phyloP scores from a whole-genome alignment of 2,888 invertebrate genomes.

The Pseudococcus jackbeardsleyi region DNA sequence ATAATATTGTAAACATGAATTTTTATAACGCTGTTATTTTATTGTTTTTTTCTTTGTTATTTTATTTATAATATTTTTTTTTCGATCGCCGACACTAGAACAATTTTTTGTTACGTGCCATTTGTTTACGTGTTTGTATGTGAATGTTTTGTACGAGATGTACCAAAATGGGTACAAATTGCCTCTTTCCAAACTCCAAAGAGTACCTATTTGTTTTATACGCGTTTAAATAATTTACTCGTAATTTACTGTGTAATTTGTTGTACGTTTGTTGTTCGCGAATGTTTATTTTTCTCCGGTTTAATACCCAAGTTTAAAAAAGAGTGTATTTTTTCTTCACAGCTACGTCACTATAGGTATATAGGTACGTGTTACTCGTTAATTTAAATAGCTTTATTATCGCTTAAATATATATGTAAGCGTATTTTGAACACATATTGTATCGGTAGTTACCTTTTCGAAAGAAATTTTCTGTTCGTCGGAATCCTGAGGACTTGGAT shows the following conservation, averaged over 20 bases:
- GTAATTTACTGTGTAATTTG: not conserved
- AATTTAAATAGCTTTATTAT: slow-evolving; percentile 23
- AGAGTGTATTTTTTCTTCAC: not conserved
- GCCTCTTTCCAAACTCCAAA: not conserved
- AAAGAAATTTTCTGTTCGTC: not conserved
- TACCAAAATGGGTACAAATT: not conserved
- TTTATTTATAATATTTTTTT: slow-evolving; percentile 33
- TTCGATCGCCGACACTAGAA: slow-evolving; percentile 44
- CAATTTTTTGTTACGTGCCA: slow-evolving; percentile 47
- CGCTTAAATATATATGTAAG: not conserved
- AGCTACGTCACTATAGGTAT: not conserved
- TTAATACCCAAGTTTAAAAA: not conserved
- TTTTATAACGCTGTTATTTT: slow-evolving; percentile 44
- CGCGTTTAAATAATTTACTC: not conserved
- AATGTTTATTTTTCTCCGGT: not conserved
- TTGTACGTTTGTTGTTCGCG: not conserved
- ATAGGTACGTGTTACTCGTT: slow-evolving; percentile 28
- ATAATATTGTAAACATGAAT: slow-evolving; percentile 33
- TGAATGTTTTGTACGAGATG: not conserved
- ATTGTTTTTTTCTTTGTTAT: slow-evolving; percentile 46
- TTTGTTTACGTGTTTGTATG: slow-evolving; percentile 17
- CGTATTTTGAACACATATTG: slow-evolving; percentile 11
- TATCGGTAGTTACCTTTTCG: not conserved
- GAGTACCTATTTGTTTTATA: not conserved
- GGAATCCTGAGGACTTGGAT: not conserved